A percentile compares a stretch with the other conserved stretches of the same genome.
Evolutionary conservation across 1,140 invertebrate genomes (phyloP).

Genomic region (Contarinia nasturtii): DNA sequence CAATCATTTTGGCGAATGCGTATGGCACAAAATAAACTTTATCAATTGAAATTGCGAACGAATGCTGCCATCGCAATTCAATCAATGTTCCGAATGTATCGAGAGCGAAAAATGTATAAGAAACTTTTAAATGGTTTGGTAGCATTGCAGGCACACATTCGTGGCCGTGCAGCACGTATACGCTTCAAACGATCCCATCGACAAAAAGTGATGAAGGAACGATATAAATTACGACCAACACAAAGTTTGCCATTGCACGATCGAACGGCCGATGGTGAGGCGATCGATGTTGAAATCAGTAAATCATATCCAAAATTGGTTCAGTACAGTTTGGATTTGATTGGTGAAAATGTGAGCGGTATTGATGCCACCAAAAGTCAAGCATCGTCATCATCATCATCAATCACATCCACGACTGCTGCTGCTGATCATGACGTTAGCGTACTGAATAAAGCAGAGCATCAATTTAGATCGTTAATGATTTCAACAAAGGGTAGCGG

Average conservation of each 20-base stretch:
- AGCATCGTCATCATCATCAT: no score
- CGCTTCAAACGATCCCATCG: slow-evolving; percentile 26
- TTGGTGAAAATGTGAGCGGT: background rate
- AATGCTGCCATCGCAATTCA: slow-evolving; percentile 58
- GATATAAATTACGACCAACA: slow-evolving; percentile 3
- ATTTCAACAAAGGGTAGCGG: background rate
- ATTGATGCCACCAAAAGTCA: background rate
- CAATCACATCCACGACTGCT: no score
- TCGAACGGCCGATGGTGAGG: background rate
- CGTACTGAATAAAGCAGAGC: slow-evolving; percentile 1
- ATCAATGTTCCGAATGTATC: slow-evolving; percentile 48
- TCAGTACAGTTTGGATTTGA: no score
- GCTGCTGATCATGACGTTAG: background rate
- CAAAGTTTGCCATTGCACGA: slow-evolving; percentile 4
- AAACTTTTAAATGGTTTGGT: slow-evolving; percentile 37
- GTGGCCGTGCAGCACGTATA: slow-evolving; percentile 37
- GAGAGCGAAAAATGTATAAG: slow-evolving; percentile 42
- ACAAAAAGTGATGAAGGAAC: slow-evolving; percentile 6
- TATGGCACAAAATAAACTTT: slow-evolving; percentile 25
- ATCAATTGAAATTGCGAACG: slow-evolving; percentile 20
- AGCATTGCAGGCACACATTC: slow-evolving; percentile 49
- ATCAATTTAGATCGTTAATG: slow-evolving; percentile 3
- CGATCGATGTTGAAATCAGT: no score
- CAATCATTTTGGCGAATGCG: slow-evolving; percentile 56
- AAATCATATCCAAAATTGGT: no score